These are phyloP conservation scores for Calephelis perditalis DNA, from an alignment of 2,888 invertebrate species.

Conservation along the genomic window DNA sequence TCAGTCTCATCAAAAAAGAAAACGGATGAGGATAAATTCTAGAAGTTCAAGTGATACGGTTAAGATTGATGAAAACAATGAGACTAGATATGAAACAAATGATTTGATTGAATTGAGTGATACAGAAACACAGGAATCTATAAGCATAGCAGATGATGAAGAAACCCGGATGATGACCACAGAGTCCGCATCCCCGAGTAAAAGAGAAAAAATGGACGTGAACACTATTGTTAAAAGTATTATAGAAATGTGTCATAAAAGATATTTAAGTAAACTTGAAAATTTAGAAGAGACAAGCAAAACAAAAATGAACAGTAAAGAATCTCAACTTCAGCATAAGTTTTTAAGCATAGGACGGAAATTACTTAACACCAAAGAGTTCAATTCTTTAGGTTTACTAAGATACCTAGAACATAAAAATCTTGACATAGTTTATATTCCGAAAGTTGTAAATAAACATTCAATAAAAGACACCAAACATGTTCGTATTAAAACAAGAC, in stretches of 20 bases:
- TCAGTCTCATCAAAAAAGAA: constrained; percentile 29
- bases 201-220: constrained; percentile 29
- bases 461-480: constrained; percentile 35
- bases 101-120: background rate
- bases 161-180: background rate
- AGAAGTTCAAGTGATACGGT: constrained; percentile 40
- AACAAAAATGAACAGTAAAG: constrained; percentile 26
- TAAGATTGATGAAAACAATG: constrained; percentile 30
- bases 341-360: constrained; percentile 61
- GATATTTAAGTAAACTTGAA: constrained; percentile 39
- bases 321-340: constrained; percentile 53
- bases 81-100: constrained; percentile 24
- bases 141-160: background rate
- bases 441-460: constrained; percentile 27
- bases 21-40: constrained; percentile 40
- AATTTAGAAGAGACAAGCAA: constrained; percentile 26
- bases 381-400: constrained; percentile 52
- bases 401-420: constrained; percentile 56
- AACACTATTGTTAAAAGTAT: constrained; percentile 45
- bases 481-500: constrained; percentile 48
- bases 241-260: constrained; percentile 44
- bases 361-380: constrained; percentile 46
- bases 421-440: constrained; percentile 51
- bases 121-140: constrained; percentile 14
- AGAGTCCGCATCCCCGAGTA: constrained; percentile 20